Base-by-base conservation (phyloP, 2,888 invertebrate genomes). In the Spatulosminthurus flaviceps region DNA sequence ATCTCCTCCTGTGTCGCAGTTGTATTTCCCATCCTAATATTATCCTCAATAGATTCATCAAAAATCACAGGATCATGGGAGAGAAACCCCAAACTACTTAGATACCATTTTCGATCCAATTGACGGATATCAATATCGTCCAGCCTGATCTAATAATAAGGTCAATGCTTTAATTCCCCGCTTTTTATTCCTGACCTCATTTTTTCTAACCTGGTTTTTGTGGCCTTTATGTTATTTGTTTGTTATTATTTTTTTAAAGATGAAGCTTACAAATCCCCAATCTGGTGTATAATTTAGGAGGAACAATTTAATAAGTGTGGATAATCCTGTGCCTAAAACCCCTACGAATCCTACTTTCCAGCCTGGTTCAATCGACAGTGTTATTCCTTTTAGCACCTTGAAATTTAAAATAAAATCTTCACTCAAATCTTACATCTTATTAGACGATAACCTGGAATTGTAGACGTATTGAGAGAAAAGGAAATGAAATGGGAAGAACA, bases 291-390 rank as follows among this genome's bases (percentile, higher is more conserved):
- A 71, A 11, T 71, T 41, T n/a, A n/a, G 26, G 2, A 71, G 29
- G n/a, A 71, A 16, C 19, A 71, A 19, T 24, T 71, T 71, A 34
- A 71, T 42, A 43, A 71, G 41, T 1, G 71, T 71, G 5, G 71
- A 41, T 21, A 71, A 43, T 71, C 43, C 71, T 11, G 41, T 42
- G 1, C 71, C 71, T 21, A 22, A 41, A 42, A 29, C 21, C 4
- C 42, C 41, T 1, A 71, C 71, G 21, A 71, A 71, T 7, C 71
- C 71, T 22, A 26, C 71, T 22, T 71, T 71, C 71, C 26, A 22
- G n/a, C 71, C 71, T 21, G 71, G 71, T 42, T 71, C 2, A 41
- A 71, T 26, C 13, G 43, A 29, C 22, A 71, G 42, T 19, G 42
- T 71, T 16, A 71, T 9, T 11, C 43, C 29, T 21, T 16, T 64